phyloP scores from a whole-genome alignment of 2,113 vertebrate genomes.

The Pomatostomus ruficeps region DNA sequence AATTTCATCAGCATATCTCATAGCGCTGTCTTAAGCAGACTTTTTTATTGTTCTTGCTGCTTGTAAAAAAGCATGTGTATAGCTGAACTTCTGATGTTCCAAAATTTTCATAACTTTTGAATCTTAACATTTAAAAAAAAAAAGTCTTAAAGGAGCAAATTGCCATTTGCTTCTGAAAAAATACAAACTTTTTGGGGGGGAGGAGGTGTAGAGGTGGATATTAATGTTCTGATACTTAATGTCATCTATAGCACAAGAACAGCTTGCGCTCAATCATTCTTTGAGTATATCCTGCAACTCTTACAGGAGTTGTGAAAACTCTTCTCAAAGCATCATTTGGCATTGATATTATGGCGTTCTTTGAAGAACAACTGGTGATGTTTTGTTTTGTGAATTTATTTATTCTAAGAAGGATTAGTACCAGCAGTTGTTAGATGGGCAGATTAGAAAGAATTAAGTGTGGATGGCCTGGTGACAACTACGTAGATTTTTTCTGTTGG shows the following conservation, averaged over 20 bases:
- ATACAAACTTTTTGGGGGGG: fast-evolving
- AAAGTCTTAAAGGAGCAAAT: too few species aligned
- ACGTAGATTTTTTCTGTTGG: background rate
- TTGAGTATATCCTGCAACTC: background rate
- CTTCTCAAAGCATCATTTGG: background rate
- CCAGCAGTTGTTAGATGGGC: background rate
- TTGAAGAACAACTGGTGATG: background rate
- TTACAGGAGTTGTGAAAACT: background rate
- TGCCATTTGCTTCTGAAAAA: background rate
- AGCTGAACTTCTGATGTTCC: too few species aligned
- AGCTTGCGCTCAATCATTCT: background rate
- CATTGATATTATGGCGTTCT: background rate
- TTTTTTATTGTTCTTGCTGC: background rate
- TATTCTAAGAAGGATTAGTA: background rate
- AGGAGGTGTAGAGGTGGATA: background rate
- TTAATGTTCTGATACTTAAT: background rate
- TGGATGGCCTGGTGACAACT: background rate
- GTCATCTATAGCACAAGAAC: background rate
- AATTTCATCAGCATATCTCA: background rate
- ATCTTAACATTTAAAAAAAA: too few species aligned
- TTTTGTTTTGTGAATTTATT: background rate
- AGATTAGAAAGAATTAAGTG: background rate
- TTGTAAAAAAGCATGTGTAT: background rate
- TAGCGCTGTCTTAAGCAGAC: background rate
- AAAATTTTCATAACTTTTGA: too few species aligned